Percentiles rank a stretch among this genome's conserved stretches.
Conservation (phyloP, 2,797 vertebrate species). For the Pogoniulus pusillus region DNA sequence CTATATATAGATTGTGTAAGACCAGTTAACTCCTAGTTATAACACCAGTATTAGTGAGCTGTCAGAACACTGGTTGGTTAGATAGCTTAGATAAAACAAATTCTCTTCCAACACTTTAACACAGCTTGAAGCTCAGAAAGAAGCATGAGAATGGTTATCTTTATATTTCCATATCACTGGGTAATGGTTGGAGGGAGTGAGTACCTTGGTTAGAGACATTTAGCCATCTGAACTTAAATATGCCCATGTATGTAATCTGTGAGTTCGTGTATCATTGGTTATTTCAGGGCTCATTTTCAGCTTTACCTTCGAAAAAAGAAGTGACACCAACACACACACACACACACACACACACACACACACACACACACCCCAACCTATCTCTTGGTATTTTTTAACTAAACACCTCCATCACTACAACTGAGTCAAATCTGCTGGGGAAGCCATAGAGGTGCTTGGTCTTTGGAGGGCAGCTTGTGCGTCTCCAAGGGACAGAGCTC, state of each 20-base stretch:
- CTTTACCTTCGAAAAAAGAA: not conserved
- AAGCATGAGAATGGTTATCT: not conserved
- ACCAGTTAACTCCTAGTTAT: slow-evolving; percentile 1
- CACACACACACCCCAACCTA: fast-evolving
- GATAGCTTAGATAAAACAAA: not conserved
- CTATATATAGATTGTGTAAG: slow-evolving; percentile 26
- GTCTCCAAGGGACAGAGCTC: not conserved
- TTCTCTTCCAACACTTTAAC: not conserved
- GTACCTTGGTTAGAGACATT: not conserved
- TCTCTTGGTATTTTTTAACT: not conserved
- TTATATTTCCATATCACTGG: not conserved
- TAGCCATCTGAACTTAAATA: not conserved
- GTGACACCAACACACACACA: no score
- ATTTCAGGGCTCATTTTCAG: not conserved
- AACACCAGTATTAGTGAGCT: not conserved
- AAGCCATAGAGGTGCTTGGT: not conserved
- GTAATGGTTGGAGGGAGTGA: not conserved
- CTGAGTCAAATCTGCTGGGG: not conserved
- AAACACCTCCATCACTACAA: not conserved
- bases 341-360: no score
- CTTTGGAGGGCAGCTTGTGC: not conserved
- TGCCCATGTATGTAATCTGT: not conserved
- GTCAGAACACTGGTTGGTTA: not conserved
- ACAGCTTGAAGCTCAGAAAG: not conserved
- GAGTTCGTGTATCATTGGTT: not conserved